phyloP scores from a whole-genome alignment of 2,797 vertebrate species.

The Dryobates pubescens region DNA sequence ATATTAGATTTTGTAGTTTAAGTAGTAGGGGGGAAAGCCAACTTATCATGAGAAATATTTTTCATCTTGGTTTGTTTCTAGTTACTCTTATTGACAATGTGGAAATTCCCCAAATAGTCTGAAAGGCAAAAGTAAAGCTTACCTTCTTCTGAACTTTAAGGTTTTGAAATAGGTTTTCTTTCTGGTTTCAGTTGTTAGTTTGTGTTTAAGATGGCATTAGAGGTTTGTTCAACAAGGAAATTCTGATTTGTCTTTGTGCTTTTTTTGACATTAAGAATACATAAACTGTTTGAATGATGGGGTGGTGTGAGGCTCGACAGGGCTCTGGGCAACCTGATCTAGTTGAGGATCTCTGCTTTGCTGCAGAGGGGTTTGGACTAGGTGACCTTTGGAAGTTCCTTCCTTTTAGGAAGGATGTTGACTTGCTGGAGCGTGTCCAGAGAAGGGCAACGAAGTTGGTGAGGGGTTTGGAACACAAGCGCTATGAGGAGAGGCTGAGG shows the following conservation, averaged over 20 bases:
- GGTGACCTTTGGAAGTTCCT: too few relatives aligned
- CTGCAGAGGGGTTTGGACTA: too few relatives aligned
- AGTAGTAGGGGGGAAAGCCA: fast-evolving
- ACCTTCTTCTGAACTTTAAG: not conserved
- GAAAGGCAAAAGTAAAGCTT: not conserved
- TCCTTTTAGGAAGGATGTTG: too few relatives aligned
- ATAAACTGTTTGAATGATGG: not conserved
- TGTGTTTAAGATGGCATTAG: not conserved
- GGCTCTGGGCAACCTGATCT: too few relatives aligned
- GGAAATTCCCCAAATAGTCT: not conserved
- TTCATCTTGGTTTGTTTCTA: not conserved
- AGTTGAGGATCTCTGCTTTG: too few relatives aligned
- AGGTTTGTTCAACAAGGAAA: not conserved
- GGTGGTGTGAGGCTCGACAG: not conserved
- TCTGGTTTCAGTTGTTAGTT: not conserved
- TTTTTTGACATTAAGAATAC: not conserved
- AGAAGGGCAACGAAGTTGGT: too few relatives aligned
- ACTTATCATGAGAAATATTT: not conserved
- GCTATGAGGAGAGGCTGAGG: too few relatives aligned
- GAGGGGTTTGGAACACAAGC: too few relatives aligned
- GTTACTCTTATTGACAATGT: not conserved
- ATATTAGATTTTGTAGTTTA: not conserved
- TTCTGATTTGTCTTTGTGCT: not conserved
- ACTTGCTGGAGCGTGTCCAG: too few relatives aligned
- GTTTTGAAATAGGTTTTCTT: not conserved